Evolutionary conservation across 2,113 vertebrate genomes (phyloP), one percentile per base, ranked within the genome.

Genomic region (Prolemur simus): DNA sequence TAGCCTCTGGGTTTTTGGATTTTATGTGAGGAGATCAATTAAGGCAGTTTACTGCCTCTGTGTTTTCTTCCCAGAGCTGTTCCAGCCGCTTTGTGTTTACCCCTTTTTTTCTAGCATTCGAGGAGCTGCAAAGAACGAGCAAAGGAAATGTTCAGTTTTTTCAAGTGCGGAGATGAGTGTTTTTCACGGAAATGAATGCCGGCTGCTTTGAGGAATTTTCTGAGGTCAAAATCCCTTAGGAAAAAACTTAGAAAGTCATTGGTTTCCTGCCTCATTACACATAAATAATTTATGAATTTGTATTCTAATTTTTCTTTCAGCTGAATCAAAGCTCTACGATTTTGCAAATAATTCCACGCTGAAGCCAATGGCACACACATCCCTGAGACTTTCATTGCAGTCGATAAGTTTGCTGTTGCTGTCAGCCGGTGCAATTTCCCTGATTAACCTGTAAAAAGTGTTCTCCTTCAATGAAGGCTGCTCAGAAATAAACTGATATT

Each of bases 201-300:
- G 34, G 69, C 89, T 97, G 87, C 82, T 98, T 94, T 92, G 83
- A 64, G 97, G 63, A 82, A 73, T 82, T 71, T 97, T 98, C 86
- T 58, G 66, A 93, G 96, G 84, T 93, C 91, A 92, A 78, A 89
- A 87, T 81, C 86, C 64, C 88, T 78, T 78, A 91, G 58, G 87
- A 89, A 68, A 91, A 95, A 98, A 97, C 94, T 97, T 97, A 97
- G 89, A 92, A 97, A 37, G 87, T 97, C 94, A 86, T 87, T 98
- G 88, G 96, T 97, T 96, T 96, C 97, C 60, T 97, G 81, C 96
- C 93, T 96, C 5, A 77, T 93, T 71, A 95, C 80, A 91, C 93
- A 81, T 83, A 83, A 4, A 42, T 97, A 93, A 88, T 97, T 97
- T 73, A 92, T 92, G 90, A 96, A 96, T 90, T 92, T 87, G 66